These are phyloP conservation scores for Tinea trinotella DNA, from an alignment of 2,888 invertebrate genomes.

Conservation along the genomic window DNA sequence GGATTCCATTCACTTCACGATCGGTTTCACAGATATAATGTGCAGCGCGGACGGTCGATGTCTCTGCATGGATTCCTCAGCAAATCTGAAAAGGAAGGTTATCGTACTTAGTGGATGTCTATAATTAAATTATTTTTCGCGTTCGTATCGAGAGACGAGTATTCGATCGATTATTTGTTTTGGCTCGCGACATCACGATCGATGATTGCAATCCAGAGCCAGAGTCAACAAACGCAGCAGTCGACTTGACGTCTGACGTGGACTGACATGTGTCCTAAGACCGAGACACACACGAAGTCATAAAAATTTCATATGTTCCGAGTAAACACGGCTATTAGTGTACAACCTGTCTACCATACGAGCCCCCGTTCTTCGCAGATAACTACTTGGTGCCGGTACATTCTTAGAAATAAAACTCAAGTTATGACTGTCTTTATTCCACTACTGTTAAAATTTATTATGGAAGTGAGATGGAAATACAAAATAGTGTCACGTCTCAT, in stretches of 20 bases:
- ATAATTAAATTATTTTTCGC: conserved; percentile 49
- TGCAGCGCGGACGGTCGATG: conserved; percentile 58
- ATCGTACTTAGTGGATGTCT: conserved; percentile 48
- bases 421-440: conserved; percentile 59
- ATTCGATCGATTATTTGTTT: conserved; percentile 51
- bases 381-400: conserved; percentile 44
- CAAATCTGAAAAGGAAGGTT: conserved; percentile 62
- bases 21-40: conserved; percentile 49
- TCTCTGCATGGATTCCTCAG: conserved; percentile 67
- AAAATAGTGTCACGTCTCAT: conserved; percentile 59
- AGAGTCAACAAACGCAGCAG: conserved; percentile 43
- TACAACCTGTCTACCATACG: conserved; percentile 62
- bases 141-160: conserved; percentile 36
- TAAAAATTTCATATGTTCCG: conserved; percentile 51
- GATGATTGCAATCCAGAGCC: conserved; percentile 31
- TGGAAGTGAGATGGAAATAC: conserved; percentile 57
- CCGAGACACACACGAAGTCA: conserved; percentile 61
- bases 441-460: conserved; percentile 44
- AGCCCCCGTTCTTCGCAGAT: conserved; percentile 53
- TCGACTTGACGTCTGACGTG: conserved; percentile 42
- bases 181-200: conserved; percentile 40
- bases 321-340: conserved; percentile 68
- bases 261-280: conserved; percentile 52
- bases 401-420: conserved; percentile 44
- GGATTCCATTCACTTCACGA: conserved; percentile 69